Percentiles rank a stretch among this genome's conserved stretches.
These are phyloP conservation scores for Alitta virens DNA, from an alignment of 2,888 invertebrate genomes.

Conservation along the genomic window DNA sequence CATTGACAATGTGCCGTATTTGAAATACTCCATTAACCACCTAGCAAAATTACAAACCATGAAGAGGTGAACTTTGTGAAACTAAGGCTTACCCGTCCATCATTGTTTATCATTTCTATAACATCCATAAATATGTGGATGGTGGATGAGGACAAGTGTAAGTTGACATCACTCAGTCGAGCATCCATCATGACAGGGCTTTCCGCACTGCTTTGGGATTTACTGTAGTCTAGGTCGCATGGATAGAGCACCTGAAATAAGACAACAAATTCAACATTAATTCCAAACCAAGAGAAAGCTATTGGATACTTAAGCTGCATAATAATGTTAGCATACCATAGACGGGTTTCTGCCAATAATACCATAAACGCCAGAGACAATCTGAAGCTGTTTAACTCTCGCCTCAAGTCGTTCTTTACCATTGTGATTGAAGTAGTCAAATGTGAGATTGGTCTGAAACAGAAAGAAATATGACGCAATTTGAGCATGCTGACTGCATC, in stretches of 20 bases:
- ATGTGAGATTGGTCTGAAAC: conserved; percentile 21
- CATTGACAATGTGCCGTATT: too few species aligned
- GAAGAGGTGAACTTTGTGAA: too few species aligned
- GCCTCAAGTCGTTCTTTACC: conserved; percentile 67
- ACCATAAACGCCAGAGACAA: conserved; percentile 65
- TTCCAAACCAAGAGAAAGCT: too few species aligned
- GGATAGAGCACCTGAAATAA: conserved; percentile 50
- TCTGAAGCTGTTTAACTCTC: conserved; percentile 65
- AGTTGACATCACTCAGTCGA: conserved; percentile 68
- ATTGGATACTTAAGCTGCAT: too few species aligned
- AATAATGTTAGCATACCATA: conserved; percentile 31
- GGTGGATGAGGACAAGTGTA: conserved; percentile 72
- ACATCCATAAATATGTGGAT: conserved; percentile 70
- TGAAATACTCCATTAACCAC: too few species aligned
- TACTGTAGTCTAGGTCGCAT: conserved; percentile 50
- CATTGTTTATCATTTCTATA: conserved; percentile 22
- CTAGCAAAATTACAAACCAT: too few species aligned
- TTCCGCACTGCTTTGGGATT: conserved; percentile 62
- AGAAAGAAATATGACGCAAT: too few species aligned
- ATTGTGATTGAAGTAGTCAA: conserved; percentile 43
- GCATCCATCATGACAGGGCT: conserved; percentile 69
- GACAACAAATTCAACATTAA: too few species aligned
- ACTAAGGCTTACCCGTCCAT: conserved; percentile 13
- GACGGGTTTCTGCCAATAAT: conserved; percentile 36
- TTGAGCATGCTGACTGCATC: too few species aligned